Conservation (phyloP, 2,888 invertebrate genomes). For the Aleiodes alternator region DNA sequence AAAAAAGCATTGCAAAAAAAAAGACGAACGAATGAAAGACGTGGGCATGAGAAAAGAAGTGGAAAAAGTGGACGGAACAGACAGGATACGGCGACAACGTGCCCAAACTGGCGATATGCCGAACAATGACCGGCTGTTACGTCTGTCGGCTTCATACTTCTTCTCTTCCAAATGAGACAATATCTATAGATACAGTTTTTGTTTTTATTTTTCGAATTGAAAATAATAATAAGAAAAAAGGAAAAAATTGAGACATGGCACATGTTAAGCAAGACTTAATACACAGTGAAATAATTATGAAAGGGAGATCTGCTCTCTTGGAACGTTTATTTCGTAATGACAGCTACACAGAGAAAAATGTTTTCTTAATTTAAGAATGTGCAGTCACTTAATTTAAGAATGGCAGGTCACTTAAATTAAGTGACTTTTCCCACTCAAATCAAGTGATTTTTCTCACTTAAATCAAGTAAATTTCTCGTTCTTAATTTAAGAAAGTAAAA, state of each 20-base stretch:
- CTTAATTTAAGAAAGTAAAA: too few species aligned
- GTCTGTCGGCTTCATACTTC: constrained; percentile 46
- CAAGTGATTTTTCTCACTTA: too few species aligned
- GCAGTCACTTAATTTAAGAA: too few species aligned
- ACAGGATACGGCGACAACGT: constrained; percentile 60
- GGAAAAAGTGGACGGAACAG: constrained; percentile 39
- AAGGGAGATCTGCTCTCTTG: too few species aligned
- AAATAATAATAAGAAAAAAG: constrained; percentile 10
- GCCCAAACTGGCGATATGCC: constrained; percentile 58
- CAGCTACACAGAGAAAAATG: too few species aligned
- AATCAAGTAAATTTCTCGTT: too few species aligned
- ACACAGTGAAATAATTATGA: too few species aligned
- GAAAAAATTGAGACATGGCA: not conserved
- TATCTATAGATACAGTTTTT: constrained; percentile 14
- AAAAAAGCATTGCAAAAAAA: constrained; percentile 1
- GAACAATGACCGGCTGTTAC: constrained; percentile 56
- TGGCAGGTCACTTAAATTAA: too few species aligned
- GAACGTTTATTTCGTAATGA: too few species aligned
- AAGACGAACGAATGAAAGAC: constrained; percentile 13
- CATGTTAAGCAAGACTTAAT: too few species aligned
- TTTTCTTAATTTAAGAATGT: too few species aligned
- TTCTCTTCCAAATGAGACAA: constrained; percentile 43
- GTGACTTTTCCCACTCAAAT: too few species aligned
- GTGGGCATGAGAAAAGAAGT: constrained; percentile 36
- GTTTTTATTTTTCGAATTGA: not conserved